Base-by-base conservation (phyloP, 2,113 vertebrate genomes). In the Meriones unguiculatus region DNA sequence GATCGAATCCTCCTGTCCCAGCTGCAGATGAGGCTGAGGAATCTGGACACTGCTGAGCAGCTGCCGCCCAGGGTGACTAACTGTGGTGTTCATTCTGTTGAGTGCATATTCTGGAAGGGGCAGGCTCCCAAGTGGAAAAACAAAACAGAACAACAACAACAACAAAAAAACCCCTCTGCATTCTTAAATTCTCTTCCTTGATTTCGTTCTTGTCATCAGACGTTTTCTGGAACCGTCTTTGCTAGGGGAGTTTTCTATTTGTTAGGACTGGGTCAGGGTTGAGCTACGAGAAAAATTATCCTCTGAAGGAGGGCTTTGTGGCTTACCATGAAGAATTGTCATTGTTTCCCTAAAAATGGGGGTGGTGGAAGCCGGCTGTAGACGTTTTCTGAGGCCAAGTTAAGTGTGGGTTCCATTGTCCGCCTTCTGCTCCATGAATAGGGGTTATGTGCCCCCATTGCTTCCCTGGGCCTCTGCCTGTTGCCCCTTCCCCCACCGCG, bases 21-120 rank as follows among this genome's bases (percentile, higher is more conserved):
- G 67, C 93, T 78, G 64, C 96, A 97, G 93, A 95, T 93, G 97
- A 90, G 98, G 95, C 96, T 96, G 95, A 95, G 93, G 97, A 25
- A 97, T 98, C 96, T 93, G 77, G 90, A 97, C 97, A 95, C 97
- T 96, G 57, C 98, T 97, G 96, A 97, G 91, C 95, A 96, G 95
- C 95, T 28, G 96, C 85, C 97, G 97, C 94, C 95, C 84, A 92
- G 96, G 93, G 97, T 98, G 98, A 98, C 97, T 98, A 95, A 97
- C 89, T 80, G 80, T 87, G 96, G 93, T 46, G 38, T 85, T 95
- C 87, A 2, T 95, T 96, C 96, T 89, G 82, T 70, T 69, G 73
- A 90, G 81, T 76, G 96, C 77, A 67, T 50, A 0, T 70, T 93
- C 70, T 67, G 18, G 46, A 72, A 95, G 93, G 82, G 95, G 76